A percentile compares a stretch with the other conserved stretches of the same genome.
phyloP scores from a whole-genome alignment of 1,140 invertebrate genomes.

The Adelges cooleyi region DNA sequence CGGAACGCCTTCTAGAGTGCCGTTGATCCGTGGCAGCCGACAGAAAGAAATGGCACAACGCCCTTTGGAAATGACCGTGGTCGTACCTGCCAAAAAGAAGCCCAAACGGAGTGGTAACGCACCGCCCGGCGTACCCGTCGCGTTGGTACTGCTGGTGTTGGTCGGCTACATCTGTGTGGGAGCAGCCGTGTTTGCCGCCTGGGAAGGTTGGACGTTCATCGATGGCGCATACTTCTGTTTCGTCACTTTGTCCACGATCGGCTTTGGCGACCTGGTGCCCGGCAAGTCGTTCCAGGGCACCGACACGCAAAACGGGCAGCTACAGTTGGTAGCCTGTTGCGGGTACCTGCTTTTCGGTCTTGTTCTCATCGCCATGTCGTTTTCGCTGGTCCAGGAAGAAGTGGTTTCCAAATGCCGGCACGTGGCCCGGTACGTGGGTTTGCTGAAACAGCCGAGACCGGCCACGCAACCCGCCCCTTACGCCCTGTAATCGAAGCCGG shows the following conservation, averaged over 20 bases:
- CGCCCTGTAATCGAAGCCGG: not conserved
- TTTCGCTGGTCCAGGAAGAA: slow-evolving; percentile 83
- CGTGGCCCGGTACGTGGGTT: slow-evolving; percentile 49
- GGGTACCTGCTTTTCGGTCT: slow-evolving; percentile 77
- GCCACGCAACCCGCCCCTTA: not conserved
- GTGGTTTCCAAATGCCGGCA: slow-evolving; percentile 61
- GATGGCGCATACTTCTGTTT: slow-evolving; percentile 81
- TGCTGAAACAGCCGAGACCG: slow-evolving; percentile 44
- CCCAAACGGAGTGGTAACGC: slow-evolving; percentile 33
- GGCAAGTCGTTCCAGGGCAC: slow-evolving; percentile 44
- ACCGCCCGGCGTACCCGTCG: slow-evolving; percentile 53
- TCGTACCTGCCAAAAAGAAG: slow-evolving; percentile 29
- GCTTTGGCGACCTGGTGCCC: slow-evolving; percentile 71
- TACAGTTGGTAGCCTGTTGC: slow-evolving; percentile 61
- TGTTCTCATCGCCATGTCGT: slow-evolving; percentile 83
- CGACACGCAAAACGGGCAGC: slow-evolving; percentile 44
- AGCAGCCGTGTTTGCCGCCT: slow-evolving; percentile 55
- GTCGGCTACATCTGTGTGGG: slow-evolving; percentile 58
- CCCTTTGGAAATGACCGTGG: not conserved
- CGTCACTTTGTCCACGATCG: slow-evolving; percentile 74
- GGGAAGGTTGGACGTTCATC: slow-evolving; percentile 66
- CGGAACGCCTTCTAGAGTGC: slow-evolving; percentile 58
- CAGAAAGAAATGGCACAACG: not conserved
- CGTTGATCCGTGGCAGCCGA: slow-evolving; percentile 45
- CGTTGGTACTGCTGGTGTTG: slow-evolving; percentile 55